These are phyloP conservation scores for Chymomyza fuscimana DNA, from an alignment of 2,888 invertebrate genomes.

Conservation along the genomic window DNA sequence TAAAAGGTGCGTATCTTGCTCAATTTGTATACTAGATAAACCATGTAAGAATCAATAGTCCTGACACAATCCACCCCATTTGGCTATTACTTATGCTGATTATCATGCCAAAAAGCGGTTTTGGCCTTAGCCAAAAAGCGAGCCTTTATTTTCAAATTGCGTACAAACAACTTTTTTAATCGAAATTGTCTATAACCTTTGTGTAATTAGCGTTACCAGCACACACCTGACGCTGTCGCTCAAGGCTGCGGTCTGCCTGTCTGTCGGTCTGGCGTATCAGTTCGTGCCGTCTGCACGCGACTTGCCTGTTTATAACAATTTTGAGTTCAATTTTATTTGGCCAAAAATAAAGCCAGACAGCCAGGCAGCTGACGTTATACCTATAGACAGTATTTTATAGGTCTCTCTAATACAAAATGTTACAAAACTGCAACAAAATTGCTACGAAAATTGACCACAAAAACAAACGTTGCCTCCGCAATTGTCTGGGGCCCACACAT, in stretches of 20 bases:
- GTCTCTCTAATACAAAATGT: conserved; percentile 50
- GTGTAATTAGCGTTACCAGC: conserved; percentile 34
- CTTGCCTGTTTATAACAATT: conserved; percentile 4
- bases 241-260: conserved; percentile 27
- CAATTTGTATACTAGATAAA: conserved; percentile 21
- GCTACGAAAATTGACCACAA: background rate
- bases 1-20: conserved; percentile 24
- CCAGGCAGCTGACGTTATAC: conserved; percentile 23
- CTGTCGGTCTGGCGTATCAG: conserved; percentile 17
- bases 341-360: conserved; percentile 46
- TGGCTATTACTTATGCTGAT: background rate
- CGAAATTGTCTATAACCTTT: background rate
- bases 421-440: conserved; percentile 51
- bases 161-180: background rate
- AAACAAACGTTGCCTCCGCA: background rate
- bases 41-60: conserved; percentile 44
- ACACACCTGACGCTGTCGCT: conserved; percentile 45
- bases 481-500: conserved; percentile 11
- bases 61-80: background rate
- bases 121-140: conserved; percentile 42
- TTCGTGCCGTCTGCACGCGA: conserved; percentile 11
- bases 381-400: background rate
- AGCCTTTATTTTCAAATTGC: background rate
- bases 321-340: conserved; percentile 29
- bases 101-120: conserved; percentile 34